Conservation (phyloP, 37 sponge, comb jelly and placozoan genomes). For the Cladorhizidae sp. region DNA sequence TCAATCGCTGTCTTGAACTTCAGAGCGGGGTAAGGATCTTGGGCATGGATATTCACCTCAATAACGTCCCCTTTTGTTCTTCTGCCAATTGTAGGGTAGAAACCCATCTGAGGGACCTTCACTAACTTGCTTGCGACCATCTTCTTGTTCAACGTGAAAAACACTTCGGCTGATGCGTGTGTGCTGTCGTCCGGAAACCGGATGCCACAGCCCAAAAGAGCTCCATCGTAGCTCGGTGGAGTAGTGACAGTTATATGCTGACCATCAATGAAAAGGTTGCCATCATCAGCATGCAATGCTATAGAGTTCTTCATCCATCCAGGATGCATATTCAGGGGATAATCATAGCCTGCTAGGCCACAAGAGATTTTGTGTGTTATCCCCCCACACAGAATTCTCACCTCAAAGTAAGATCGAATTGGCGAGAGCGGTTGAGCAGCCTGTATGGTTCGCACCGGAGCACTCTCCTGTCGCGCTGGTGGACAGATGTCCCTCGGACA, state of each 20-base stretch:
- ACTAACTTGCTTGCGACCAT: conserved; percentile 41
- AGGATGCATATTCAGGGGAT: conserved; percentile 54
- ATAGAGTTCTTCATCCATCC: conserved; percentile 62
- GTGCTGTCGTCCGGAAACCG: conserved; percentile 53
- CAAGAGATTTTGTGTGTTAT: conserved; percentile 37
- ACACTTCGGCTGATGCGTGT: conserved; percentile 48
- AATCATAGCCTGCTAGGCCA: conserved; percentile 58
- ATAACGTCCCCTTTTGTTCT: conserved; percentile 36
- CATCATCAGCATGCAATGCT: conserved; percentile 60
- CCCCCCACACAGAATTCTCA: conserved; percentile 12
- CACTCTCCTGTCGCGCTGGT: neutral
- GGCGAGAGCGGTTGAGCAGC: conserved; percentile 64
- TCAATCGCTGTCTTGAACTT: conserved; percentile 23
- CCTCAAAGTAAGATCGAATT: conserved; percentile 63
- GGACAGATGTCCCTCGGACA: neutral
- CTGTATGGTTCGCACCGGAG: conserved; percentile 38
- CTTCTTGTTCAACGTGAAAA: conserved; percentile 62
- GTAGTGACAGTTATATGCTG: conserved; percentile 1
- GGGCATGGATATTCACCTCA: conserved; percentile 14
- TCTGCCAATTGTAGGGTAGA: conserved; percentile 75
- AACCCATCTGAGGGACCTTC: conserved; percentile 53
- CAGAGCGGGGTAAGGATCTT: conserved; percentile 31
- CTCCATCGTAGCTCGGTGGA: conserved; percentile 24
- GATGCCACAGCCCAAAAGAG: conserved; percentile 65
- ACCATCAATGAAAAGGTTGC: conserved; percentile 42